Base-by-base conservation (phyloP, 2,888 invertebrate species). In the Melanargia galathea region DNA sequence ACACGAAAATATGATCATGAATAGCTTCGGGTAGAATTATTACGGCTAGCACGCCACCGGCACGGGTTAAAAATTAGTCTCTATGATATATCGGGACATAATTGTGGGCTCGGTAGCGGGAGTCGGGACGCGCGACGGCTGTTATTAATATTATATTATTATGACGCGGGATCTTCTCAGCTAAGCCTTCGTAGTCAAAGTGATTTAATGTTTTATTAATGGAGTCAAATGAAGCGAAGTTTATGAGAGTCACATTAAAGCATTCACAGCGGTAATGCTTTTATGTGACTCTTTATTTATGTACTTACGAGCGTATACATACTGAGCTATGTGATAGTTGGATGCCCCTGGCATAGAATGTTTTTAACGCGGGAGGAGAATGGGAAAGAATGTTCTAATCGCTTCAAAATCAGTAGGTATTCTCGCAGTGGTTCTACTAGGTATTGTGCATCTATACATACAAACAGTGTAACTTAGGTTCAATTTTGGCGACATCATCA, bases 1-100 rank as follows among this genome's bases (percentile, higher is more conserved):
- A 40, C 60, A 69, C 64, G 62, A 71, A 52, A 66, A 66, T 68
- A 69, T 67, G 62, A 46, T 52, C 60, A 62, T 69, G 69, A 72
- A 72, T 69, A 66, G 70, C 58, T 63, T 64, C 45, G 22, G 67
- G 67, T 63, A 35, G 60, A 66, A 54, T 57, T 59, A 70, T 71
- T 64, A 63, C 62, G 61, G 48, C 51, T 18, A 43, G 67, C 63
- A 57, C 61, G 64, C 62, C 60, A 45, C 51, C 18, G 38, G 67
- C 63, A 57, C 61, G 64, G 62, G 65, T 62, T 64, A 59, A 63
- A 60, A 63, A 59, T 65, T 60, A 65, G 49, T 56, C 59, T 51
- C 38, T 16, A 60, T 65, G 62, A 67, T 69, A 67, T 66, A 66
- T 67, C 49, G 59, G 62, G 54, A 60, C 58, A 56, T 67, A 67